These are phyloP conservation scores for Tyrophagus putrescentiae DNA, from an alignment of 1,140 invertebrate species.

Conservation along the genomic window DNA sequence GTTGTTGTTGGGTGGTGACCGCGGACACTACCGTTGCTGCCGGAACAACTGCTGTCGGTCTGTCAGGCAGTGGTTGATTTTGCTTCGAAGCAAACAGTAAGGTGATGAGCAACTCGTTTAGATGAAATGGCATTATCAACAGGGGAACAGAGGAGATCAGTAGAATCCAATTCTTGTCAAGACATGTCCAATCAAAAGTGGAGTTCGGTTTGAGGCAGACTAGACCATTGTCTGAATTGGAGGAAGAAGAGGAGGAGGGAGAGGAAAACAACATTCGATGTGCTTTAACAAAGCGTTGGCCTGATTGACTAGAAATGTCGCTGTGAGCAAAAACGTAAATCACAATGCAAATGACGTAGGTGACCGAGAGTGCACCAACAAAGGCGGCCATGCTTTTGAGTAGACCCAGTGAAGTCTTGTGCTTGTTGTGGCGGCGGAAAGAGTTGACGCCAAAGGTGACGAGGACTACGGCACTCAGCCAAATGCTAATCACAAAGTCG, in stretches of 20 bases:
- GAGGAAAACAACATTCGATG: not conserved
- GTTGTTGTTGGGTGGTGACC: not conserved
- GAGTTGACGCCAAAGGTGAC: not conserved
- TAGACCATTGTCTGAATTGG: too few relatives aligned
- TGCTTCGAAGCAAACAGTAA: not conserved
- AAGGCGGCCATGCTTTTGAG: not conserved
- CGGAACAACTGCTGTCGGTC: not conserved
- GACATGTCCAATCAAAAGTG: not conserved
- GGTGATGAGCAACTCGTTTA: conserved; percentile 3
- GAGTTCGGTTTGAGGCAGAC: not conserved
- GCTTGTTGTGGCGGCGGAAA: not conserved
- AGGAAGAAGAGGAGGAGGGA: not conserved
- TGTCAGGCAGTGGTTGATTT: not conserved
- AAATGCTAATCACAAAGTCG: not conserved
- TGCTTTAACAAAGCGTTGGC: not conserved
- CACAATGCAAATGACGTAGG: not conserved
- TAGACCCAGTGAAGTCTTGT: not conserved
- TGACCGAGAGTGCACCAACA: not conserved
- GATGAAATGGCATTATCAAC: conserved; percentile 6
- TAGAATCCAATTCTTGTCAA: not conserved
- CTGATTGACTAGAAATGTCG: not conserved
- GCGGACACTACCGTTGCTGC: not conserved
- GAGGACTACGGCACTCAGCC: not conserved
- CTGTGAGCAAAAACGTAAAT: not conserved
- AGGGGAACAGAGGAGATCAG: not conserved